Base-by-base conservation (phyloP, 2,797 vertebrate genomes). In the Gallirallus australis region DNA sequence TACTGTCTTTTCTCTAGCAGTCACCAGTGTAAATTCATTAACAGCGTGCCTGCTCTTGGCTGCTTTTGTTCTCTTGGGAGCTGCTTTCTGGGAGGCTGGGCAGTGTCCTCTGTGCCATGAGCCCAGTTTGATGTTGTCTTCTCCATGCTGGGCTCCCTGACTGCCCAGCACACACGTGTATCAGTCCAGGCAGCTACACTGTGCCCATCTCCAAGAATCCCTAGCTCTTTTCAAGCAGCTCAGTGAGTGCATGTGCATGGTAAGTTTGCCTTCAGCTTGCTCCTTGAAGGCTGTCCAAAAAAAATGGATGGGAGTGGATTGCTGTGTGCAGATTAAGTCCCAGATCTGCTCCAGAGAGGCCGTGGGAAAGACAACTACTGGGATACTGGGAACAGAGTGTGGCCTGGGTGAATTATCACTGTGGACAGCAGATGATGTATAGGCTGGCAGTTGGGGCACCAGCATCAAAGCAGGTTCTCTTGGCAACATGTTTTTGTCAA, bases 51-150 rank as follows among this genome's bases (percentile, higher is more conserved):
- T 4, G 1, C 30, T 40, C 20, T 31, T 37, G 75, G 4, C 33
- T 76, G 33, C 52, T 54, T 27, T 60, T 37, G 10, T 66, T 73
- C 52, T 82, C 39, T 18, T 52, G n/a, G 61, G 35, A 10, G 2
- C 7, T 76, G 1, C 7, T 40, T 64, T 76, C 66, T 12, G 57
- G 39, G 73, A 89, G 48, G 21, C 28, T 50, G 53, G 31, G 42
- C 59, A 0, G 1, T 27, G 20, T 69, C 31, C 21, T 54, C 21
- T 28, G 12, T 15, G 2, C 45, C 6, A 0, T 8, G 3, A 31
- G 20, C 42, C 31, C 42, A 64, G 69, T 40, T 82, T 77, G 30
- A 2, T n/a, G 42, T 19, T 40, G 31, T 47, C 37, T 61, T 40
- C 39, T 54, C 47, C 21, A 18, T 59, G 37, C 65, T 35, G 52